Conservation (phyloP, 2,888 invertebrate species). For the Rhamnusium bicolor region DNA sequence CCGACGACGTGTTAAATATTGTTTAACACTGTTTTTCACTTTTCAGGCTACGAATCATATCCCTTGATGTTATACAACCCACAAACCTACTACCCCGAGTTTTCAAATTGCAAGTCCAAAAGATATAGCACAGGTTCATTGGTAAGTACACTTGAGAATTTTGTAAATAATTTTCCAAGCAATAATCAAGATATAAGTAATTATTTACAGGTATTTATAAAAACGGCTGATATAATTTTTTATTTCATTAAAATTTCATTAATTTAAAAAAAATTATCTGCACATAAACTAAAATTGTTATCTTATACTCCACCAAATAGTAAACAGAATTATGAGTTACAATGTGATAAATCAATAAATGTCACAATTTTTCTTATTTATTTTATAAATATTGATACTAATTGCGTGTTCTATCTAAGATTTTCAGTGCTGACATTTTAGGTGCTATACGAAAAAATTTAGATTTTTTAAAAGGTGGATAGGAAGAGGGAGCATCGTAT, state of each 20-base stretch:
- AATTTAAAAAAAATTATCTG: neutral
- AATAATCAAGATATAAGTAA: too few species aligned
- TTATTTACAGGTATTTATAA: neutral
- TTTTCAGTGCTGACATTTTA: too few species aligned
- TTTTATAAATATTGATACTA: neutral
- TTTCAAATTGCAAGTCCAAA: conserved; percentile 63
- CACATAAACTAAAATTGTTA: neutral
- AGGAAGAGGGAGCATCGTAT: too few species aligned
- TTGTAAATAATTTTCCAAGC: neutral
- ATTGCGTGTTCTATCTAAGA: too few species aligned
- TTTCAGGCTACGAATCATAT: conserved; percentile 69
- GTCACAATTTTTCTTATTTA: neutral
- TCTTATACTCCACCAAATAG: neutral
- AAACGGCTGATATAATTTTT: too few species aligned
- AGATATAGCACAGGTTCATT: conserved; percentile 68
- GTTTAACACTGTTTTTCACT: conserved; percentile 30
- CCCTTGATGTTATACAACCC: conserved; percentile 68
- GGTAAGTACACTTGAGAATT: conserved; percentile 60
- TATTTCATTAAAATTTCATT: neutral
- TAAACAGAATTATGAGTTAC: neutral
- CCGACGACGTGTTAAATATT: neutral
- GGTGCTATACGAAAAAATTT: too few species aligned
- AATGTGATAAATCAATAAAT: neutral
- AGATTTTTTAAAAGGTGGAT: too few species aligned
- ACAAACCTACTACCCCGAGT: conserved; percentile 67